These are phyloP conservation scores for Ophiothrix spiculata DNA, from an alignment of 35 echinoderm and acorn worm genomes.

Conservation along the genomic window DNA sequence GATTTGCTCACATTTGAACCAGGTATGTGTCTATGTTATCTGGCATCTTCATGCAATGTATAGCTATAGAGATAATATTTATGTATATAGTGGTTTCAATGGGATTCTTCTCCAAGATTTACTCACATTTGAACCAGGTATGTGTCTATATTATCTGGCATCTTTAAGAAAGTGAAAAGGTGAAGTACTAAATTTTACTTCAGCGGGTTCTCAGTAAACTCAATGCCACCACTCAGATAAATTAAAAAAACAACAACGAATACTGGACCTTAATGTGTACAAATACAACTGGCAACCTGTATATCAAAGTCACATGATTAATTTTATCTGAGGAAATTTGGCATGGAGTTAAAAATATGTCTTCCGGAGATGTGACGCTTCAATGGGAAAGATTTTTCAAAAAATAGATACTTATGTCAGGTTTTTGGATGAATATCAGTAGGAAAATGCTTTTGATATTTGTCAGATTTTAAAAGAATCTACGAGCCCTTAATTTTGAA, in stretches of 20 bases:
- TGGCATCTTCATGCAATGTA: slow-evolving; percentile 63
- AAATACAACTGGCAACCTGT: slow-evolving; percentile 47
- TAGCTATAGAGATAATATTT: slow-evolving; percentile 54
- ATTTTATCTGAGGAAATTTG: slow-evolving; percentile 50
- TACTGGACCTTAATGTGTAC: slow-evolving; percentile 49
- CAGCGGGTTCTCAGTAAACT: slow-evolving; percentile 58
- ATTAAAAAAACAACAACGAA: slow-evolving; percentile 34
- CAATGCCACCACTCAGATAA: slow-evolving; percentile 2
- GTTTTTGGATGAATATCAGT: no score
- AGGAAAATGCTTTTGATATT: no score
- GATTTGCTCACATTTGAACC: slow-evolving; percentile 58
- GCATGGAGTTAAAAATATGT: slow-evolving; percentile 49
- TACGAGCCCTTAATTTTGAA: no score
- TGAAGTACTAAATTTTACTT: not conserved
- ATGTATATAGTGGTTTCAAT: slow-evolving; percentile 80
- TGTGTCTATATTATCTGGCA: slow-evolving; percentile 57
- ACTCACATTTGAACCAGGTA: slow-evolving; percentile 70
- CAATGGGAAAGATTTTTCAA: no score
- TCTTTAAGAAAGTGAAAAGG: slow-evolving; percentile 57
- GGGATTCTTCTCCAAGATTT: slow-evolving; percentile 61
- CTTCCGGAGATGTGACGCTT: no score
- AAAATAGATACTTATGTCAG: no score
- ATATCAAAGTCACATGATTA: slow-evolving; percentile 68
- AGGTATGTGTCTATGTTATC: slow-evolving; percentile 72
- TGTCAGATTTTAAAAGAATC: no score